Conservation (phyloP, 2,888 invertebrate species). For the Perdita meconis region DNA sequence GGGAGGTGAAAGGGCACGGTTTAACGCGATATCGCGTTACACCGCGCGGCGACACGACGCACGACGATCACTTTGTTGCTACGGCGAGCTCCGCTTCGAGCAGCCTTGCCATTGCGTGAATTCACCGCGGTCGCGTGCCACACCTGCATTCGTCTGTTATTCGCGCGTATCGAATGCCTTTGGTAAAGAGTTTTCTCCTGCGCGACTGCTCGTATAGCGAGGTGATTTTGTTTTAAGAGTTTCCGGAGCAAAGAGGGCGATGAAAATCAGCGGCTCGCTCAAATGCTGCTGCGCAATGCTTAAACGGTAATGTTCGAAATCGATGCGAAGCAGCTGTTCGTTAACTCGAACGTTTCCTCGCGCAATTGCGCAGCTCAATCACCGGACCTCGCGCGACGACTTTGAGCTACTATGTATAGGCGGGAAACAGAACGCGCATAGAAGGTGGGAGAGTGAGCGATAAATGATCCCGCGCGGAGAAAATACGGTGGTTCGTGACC, state of each 20-base stretch:
- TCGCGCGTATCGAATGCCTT: slow-evolving; percentile 36
- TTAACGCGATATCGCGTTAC: slow-evolving; percentile 61
- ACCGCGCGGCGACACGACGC: slow-evolving; percentile 35
- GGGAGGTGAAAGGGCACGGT: slow-evolving; percentile 49
- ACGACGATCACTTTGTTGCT: slow-evolving; percentile 53
- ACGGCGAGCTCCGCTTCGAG: neutral
- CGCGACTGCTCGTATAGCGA: neutral
- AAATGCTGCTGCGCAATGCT: too few species aligned
- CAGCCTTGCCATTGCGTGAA: slow-evolving; percentile 38
- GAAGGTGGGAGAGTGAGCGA: slow-evolving; percentile 45
- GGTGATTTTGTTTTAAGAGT: too few species aligned
- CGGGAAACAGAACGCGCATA: slow-evolving; percentile 45
- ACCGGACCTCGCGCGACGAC: neutral
- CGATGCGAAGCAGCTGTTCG: too few species aligned
- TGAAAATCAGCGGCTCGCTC: too few species aligned
- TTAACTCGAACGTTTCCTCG: neutral
- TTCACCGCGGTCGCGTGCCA: slow-evolving; percentile 54
- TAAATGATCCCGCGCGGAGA: slow-evolving; percentile 55
- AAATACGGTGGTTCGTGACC: slow-evolving; percentile 74
- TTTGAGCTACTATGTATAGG: slow-evolving; percentile 35
- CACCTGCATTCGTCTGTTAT: slow-evolving; percentile 53
- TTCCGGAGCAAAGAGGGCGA: too few species aligned
- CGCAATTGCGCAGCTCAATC: slow-evolving; percentile 14
- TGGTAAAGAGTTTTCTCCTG: slow-evolving; percentile 15
- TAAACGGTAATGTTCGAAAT: too few species aligned